phyloP scores from a whole-genome alignment of 2,888 invertebrate genomes.

The Parnassius glacialis region DNA sequence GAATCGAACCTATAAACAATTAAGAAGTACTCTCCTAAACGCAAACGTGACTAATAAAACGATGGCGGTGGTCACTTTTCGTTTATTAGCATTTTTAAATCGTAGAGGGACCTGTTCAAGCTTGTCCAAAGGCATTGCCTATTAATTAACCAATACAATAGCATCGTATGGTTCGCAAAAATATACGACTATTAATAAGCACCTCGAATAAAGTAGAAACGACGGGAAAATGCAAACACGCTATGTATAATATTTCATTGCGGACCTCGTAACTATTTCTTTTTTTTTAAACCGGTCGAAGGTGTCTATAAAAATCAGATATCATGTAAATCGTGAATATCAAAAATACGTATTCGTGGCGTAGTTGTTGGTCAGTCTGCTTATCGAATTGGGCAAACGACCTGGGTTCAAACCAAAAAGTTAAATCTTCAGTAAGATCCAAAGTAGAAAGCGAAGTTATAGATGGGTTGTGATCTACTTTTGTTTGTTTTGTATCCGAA shows the following conservation, averaged over 20 bases:
- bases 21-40: no score
- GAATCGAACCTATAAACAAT: no score
- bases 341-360: no score
- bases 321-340: constrained; percentile 7
- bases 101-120: constrained; percentile 3
- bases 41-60: no score
- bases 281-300: constrained; percentile 27
- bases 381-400: no score
- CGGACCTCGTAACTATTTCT: constrained; percentile 23
- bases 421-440: no score
- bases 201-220: constrained; percentile 23
- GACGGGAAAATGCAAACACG: constrained; percentile 25
- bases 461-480: no score
- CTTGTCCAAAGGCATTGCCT: constrained; percentile 9
- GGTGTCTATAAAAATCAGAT: constrained; percentile 26
- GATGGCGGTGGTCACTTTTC: not conserved
- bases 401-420: no score
- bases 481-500: no score
- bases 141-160: constrained; percentile 17
- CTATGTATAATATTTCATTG: constrained; percentile 27
- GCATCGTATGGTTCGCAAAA: constrained; percentile 18
- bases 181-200: constrained; percentile 24
- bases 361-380: no score
- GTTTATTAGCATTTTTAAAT: not conserved
- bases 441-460: no score